These are phyloP conservation scores for Diarsia brunnea DNA, from an alignment of 2,888 invertebrate genomes.

Conservation along the genomic window DNA sequence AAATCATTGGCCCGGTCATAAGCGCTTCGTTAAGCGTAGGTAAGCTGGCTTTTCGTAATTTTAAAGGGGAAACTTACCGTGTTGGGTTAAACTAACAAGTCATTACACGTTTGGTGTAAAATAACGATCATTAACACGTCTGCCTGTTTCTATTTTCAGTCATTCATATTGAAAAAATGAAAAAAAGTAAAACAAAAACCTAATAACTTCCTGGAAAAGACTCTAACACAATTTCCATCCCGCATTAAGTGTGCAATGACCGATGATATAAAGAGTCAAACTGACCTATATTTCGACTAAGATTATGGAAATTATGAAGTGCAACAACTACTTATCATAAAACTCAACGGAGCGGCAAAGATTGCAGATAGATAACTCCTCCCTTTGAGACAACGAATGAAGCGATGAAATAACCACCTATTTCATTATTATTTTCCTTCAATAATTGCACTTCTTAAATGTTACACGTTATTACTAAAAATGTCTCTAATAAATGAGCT, in stretches of 20 bases:
- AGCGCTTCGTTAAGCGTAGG: constrained; percentile 57
- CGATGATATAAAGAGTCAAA: constrained; percentile 2
- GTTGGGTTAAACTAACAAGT: constrained; percentile 56
- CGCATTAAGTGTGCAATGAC: not conserved
- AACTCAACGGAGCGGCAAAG: constrained; percentile 1
- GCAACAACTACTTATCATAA: constrained; percentile 15
- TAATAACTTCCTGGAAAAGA: not conserved
- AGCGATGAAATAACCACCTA: not conserved
- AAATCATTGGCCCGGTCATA: constrained; percentile 67
- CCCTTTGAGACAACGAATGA: not conserved
- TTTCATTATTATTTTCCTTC: constrained; percentile 3
- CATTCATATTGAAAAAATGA: constrained; percentile 4
- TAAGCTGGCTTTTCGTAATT: constrained; percentile 49
- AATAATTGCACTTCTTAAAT: constrained; percentile 18
- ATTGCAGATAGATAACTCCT: constrained; percentile 19
- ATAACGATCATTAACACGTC: constrained; percentile 26
- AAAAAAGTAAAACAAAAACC: not conserved
- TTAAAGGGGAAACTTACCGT: constrained; percentile 49
- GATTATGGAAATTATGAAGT: constrained; percentile 17
- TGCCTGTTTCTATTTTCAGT: constrained; percentile 16
- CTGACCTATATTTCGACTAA: constrained; percentile 13
- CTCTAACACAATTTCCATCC: not conserved
- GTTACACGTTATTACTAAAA: constrained; percentile 27
- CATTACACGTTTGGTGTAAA: constrained; percentile 46
- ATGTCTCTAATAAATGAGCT: constrained; percentile 13